A percentile compares a stretch with the other conserved stretches of the same genome.
phyloP scores from a whole-genome alignment of 2,888 invertebrate genomes.

The Ectemnius continuus region DNA sequence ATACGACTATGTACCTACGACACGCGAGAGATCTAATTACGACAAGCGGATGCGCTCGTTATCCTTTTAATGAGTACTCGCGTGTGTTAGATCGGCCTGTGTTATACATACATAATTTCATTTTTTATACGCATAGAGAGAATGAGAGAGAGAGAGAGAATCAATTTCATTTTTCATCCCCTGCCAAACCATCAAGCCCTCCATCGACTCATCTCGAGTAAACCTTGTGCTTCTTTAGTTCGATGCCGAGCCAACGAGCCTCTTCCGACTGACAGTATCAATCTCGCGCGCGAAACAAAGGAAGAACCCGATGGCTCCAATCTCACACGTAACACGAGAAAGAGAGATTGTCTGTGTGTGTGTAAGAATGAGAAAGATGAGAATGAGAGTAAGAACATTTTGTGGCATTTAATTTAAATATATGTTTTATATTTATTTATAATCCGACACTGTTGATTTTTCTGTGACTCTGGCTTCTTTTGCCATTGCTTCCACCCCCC shows the following conservation, averaged over 20 bases:
- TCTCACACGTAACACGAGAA: constrained; percentile 38
- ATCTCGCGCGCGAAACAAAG: constrained; percentile 44
- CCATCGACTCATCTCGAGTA: no score
- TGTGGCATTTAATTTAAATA: constrained; percentile 73
- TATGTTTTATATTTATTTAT: constrained; percentile 73
- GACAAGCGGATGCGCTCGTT: no score
- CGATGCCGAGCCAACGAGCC: no score
- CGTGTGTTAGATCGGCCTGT: constrained; percentile 13
- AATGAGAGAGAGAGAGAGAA: no score
- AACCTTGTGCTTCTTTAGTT: no score
- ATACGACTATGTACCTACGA: constrained; percentile 51
- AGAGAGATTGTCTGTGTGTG: no score
- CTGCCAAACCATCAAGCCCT: no score
- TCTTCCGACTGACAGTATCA: constrained; percentile 2
- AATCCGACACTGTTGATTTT: constrained; percentile 56
- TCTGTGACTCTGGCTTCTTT: constrained; percentile 27
- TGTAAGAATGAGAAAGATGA: no score
- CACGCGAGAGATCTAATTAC: constrained; percentile 37
- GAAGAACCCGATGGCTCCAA: constrained; percentile 21
- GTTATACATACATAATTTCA: not conserved
- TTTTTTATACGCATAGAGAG: no score
- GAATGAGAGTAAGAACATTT: constrained; percentile 47
- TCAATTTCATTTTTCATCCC: no score
- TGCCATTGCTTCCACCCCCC: not conserved
- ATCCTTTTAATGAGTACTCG: not conserved